Conservation (phyloP, 92 coral and sea anemone genomes). For the Zoanthus gigantus region DNA sequence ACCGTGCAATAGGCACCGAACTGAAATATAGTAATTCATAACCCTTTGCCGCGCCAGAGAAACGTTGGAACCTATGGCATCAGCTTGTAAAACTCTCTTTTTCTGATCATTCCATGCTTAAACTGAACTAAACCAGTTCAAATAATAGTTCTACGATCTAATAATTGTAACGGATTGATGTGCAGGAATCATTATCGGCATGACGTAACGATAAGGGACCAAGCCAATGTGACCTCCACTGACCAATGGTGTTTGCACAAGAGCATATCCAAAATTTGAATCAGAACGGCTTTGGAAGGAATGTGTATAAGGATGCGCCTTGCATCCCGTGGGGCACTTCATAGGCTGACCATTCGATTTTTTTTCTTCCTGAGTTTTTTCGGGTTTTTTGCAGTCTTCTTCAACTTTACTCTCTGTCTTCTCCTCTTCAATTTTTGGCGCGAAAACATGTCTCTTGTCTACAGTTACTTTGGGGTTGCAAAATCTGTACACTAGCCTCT, state of each 20-base stretch:
- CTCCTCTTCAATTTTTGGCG: background rate
- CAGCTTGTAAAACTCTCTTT: no score
- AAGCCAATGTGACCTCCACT: slow-evolving; percentile 47
- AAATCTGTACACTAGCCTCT: slow-evolving; percentile 90
- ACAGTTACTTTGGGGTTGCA: slow-evolving; percentile 75
- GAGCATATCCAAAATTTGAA: slow-evolving; percentile 40
- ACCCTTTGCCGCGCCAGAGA: no score
- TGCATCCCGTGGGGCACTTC: background rate
- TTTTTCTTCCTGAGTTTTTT: background rate
- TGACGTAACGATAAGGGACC: slow-evolving; percentile 61
- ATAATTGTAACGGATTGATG: slow-evolving; percentile 28
- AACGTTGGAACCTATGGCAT: no score
- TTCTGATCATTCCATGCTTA: no score
- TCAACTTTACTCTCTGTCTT: background rate
- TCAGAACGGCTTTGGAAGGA: slow-evolving; percentile 39
- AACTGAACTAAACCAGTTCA: no score
- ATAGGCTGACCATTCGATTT: background rate
- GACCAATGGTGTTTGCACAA: slow-evolving; percentile 45
- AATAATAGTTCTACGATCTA: slow-evolving; percentile 22
- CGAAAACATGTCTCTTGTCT: background rate
- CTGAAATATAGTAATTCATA: no score
- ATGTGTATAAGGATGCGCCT: background rate
- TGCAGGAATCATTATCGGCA: slow-evolving; percentile 48
- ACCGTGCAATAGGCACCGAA: no score
- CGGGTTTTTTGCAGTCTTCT: background rate